Base-by-base conservation (phyloP, 2,113 vertebrate species). In the Narcine bancroftii region DNA sequence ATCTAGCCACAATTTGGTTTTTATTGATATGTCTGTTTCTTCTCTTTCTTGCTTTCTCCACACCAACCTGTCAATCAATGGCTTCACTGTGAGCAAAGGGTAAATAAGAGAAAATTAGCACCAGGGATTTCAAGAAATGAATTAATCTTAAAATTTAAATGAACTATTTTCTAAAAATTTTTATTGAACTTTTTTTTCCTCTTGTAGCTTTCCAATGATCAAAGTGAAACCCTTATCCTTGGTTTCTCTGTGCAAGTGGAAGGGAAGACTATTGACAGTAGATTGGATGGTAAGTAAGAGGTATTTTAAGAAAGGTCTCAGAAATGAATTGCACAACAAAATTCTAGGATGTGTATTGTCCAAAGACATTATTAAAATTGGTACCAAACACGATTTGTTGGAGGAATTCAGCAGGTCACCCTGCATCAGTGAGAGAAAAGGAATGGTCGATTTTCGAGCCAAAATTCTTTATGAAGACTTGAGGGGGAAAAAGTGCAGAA, bases 181-280 rank as follows among this genome's bases (percentile, higher is more conserved):
- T 75, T 39, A 39, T 75, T 60, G 26, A 53, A 26, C 26, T 33
- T 3, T 93, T 3, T 93, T 93, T 50, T 42, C 93, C 73, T 89
- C 92, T 93, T 93, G 17, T 92, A 99, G 98, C 97, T 99, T 93
- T 92, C 95, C 91, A 96, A 97, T 0, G 95, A 96, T 69, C 94
- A 96, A 94, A 96, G 96, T 92, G 98, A 98, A 94, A 98, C 97
- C 0, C 93, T 97, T 76, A 96, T 95, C 92, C 94, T 99, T 91
- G 96, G 96, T 39, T 97, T 99, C 94, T 97, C 96, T 2, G 94
- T 99, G 93, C 98, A 95, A 94, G 95, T 96, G 89, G 94, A 93
- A 1, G 92, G 92, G 45, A 96, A 95, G 95, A 97, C 96, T 94
- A 97, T 99, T 92, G 98, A 99, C 97, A 99, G 98, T 95, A 97